A percentile compares a stretch with the other conserved stretches of the same genome.
Evolutionary conservation across 2,888 invertebrate genomes (phyloP).

Genomic region (Dasysyrphus tricinctus): DNA sequence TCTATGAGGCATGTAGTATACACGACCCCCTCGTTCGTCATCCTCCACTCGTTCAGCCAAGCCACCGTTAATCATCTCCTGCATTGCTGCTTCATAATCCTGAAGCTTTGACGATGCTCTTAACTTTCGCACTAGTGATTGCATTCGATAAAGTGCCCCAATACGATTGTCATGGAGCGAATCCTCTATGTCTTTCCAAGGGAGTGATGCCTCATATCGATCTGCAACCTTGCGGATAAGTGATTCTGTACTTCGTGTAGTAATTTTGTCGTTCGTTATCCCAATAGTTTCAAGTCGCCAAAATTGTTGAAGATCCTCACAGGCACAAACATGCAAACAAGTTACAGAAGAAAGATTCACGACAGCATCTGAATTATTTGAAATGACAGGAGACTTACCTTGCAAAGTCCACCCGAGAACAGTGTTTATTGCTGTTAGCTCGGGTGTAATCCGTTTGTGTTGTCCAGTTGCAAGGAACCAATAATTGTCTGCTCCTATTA

Average conservation of each 20-base stretch:
- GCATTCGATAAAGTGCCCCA: neutral
- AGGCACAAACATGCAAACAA: too few species aligned
- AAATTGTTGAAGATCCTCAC: too few species aligned
- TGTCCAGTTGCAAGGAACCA: neutral
- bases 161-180: neutral
- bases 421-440: constrained; percentile 1
- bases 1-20: neutral
- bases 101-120: neutral
- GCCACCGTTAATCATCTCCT: neutral
- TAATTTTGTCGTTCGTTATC: too few species aligned
- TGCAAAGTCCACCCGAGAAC: neutral
- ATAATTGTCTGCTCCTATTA: constrained; percentile 1
- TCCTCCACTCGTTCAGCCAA: too few species aligned
- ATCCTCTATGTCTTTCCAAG: neutral
- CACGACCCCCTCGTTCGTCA: neutral
- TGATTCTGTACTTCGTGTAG: too few species aligned
- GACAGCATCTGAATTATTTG: too few species aligned
- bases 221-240: neutral
- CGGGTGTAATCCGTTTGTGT: constrained; percentile 1
- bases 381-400: too few species aligned
- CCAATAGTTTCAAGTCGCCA: too few species aligned
- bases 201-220: neutral
- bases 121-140: neutral
- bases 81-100: neutral
- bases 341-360: too few species aligned